phyloP scores from a whole-genome alignment of 1,140 invertebrate genomes.

The Stegodyphus mimosarum region DNA sequence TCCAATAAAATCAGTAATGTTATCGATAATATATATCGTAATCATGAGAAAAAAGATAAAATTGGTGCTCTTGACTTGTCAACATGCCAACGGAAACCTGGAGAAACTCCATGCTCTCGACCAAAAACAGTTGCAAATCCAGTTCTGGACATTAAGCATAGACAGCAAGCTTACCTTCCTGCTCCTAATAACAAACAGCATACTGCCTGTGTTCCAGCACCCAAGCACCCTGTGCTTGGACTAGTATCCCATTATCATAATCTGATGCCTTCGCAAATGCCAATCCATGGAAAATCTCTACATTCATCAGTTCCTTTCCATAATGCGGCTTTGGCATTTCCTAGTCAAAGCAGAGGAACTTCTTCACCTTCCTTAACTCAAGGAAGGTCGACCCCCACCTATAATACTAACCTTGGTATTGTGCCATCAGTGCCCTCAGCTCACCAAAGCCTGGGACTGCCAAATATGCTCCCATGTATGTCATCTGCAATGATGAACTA shows the following conservation, averaged over 20 bases:
- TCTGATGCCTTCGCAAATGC: slow-evolving; percentile 2
- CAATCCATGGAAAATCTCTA: not conserved
- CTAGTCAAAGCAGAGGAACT: slow-evolving; percentile 25
- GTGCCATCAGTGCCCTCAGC: slow-evolving; percentile 12
- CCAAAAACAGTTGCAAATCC: slow-evolving; percentile 55
- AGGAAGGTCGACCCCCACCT: not conserved
- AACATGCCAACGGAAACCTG: slow-evolving; percentile 11
- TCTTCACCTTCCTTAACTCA: not conserved
- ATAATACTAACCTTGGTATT: not conserved
- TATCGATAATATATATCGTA: slow-evolving; percentile 16
- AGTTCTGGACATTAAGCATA: slow-evolving; percentile 57
- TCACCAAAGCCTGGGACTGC: not conserved
- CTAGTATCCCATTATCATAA: not conserved
- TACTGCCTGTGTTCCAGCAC: slow-evolving; percentile 33
- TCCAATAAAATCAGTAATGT: slow-evolving; percentile 33
- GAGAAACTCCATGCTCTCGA: not conserved
- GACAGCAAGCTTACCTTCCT: slow-evolving; percentile 28
- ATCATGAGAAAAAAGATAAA: slow-evolving; percentile 42
- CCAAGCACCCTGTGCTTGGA: slow-evolving; percentile 38
- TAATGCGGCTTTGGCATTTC: not conserved
- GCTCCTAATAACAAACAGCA: slow-evolving; percentile 44
- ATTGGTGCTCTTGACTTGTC: slow-evolving; percentile 60
- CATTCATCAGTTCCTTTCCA: slow-evolving; percentile 26
- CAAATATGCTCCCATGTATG: not conserved
- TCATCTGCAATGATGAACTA: not conserved